These are phyloP conservation scores for Parazoanthus darwini DNA, from an alignment of 92 coral and sea anemone species.

Conservation along the genomic window DNA sequence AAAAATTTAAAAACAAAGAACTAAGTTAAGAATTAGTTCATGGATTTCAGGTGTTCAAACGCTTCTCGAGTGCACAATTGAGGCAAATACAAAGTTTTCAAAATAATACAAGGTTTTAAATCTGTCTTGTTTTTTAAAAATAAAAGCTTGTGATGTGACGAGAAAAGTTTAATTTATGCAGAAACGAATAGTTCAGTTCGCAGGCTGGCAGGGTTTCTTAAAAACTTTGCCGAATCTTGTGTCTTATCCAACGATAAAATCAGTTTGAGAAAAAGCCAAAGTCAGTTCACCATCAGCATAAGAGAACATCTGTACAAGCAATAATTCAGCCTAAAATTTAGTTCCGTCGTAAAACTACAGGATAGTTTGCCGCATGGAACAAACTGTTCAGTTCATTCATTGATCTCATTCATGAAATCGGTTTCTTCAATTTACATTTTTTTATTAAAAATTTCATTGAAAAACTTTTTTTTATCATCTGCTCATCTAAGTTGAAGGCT, in stretches of 20 bases:
- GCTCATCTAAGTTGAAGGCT: constrained; percentile 9
- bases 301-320: not conserved
- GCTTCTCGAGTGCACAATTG: constrained; percentile 9
- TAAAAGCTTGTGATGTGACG: constrained; percentile 16
- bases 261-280: constrained; percentile 22
- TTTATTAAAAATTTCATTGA: constrained; percentile 5
- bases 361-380: too few relatives aligned
- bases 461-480: not conserved
- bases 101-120: constrained; percentile 6
- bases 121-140: constrained; percentile 2
- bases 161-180: not conserved
- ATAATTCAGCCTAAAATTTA: not conserved
- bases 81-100: constrained; percentile 6
- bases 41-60: constrained; percentile 8
- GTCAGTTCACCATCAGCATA: constrained; percentile 18
- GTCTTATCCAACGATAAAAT: constrained; percentile 11
- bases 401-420: constrained; percentile 6
- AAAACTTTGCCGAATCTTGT: constrained; percentile 18
- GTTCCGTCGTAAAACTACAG: too few relatives aligned
- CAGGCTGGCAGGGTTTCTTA: not conserved
- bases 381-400: not conserved
- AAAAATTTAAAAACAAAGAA: not conserved
- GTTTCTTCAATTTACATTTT: not conserved
- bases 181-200: constrained; percentile 12
- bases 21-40: too few relatives aligned